Evolutionary conservation across 1,140 invertebrate species (phyloP).

Genomic region (Cotesia glomerata): DNA sequence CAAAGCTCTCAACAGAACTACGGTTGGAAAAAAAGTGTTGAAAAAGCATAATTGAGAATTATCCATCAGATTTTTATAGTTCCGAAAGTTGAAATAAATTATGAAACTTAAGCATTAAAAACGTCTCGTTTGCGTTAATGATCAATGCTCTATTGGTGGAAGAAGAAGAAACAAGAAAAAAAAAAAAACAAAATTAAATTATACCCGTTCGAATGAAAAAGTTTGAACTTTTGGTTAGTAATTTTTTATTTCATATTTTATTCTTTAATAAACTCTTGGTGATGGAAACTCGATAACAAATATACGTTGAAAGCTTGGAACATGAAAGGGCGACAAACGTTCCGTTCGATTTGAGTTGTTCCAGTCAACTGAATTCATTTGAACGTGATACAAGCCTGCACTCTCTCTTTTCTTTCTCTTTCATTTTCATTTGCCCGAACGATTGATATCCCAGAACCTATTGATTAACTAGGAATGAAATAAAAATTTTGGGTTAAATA

Average conservation of each 20-base stretch:
- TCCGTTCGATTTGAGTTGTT: conserved; percentile 14
- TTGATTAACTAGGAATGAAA: conserved; percentile 25
- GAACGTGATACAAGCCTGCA: conserved; percentile 4
- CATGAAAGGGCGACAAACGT: conserved; percentile 2
- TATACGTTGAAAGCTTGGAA: neutral
- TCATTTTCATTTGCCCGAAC: neutral
- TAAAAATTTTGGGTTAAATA: neutral
- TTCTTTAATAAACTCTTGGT: neutral
- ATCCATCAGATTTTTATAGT: too few relatives aligned
- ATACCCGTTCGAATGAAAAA: neutral
- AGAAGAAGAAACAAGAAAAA: too few relatives aligned
- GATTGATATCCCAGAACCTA: conserved; percentile 45
- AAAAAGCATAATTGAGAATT: too few relatives aligned
- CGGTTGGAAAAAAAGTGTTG: too few relatives aligned
- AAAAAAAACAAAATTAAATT: too few relatives aligned
- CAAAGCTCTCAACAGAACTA: too few relatives aligned
- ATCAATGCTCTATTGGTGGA: too few relatives aligned
- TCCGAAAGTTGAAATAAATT: too few relatives aligned
- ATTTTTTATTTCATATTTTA: neutral
- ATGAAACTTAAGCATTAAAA: too few relatives aligned
- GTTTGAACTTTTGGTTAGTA: neutral
- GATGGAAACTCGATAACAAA: neutral
- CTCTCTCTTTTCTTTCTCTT: neutral
- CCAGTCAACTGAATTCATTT: conserved; percentile 16
- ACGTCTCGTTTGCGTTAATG: too few relatives aligned